These are phyloP conservation scores for Phenganax stokvisi DNA, from an alignment of 92 coral and sea anemone species.

Conservation along the genomic window DNA sequence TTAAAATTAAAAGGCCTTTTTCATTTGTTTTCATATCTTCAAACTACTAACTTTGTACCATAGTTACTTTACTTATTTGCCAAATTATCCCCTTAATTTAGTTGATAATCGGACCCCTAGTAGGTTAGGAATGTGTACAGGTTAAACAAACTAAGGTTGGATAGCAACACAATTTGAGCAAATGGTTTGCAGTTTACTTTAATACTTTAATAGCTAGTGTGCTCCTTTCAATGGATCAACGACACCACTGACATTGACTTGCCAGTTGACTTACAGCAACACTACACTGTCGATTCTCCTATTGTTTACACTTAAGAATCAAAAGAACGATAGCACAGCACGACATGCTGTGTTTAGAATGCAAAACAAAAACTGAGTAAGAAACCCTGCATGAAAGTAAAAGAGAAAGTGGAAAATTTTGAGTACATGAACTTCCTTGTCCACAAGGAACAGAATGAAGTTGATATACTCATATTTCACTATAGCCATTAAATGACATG, in stretches of 20 bases:
- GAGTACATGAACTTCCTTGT: not conserved
- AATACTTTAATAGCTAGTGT: not conserved
- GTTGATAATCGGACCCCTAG: not conserved
- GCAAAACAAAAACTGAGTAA: not conserved
- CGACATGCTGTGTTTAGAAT: conserved; percentile 1
- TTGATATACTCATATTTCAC: too few species aligned
- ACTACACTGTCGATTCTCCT: too few species aligned
- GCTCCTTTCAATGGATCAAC: not conserved
- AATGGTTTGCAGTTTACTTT: not conserved
- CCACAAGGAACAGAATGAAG: not conserved
- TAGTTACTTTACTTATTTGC: too few species aligned
- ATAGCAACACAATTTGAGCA: not conserved
- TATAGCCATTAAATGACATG: too few species aligned
- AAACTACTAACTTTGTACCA: too few species aligned
- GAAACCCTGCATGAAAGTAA: conserved; percentile 2
- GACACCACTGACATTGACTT: too few species aligned
- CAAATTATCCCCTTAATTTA: not conserved
- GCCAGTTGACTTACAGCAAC: too few species aligned
- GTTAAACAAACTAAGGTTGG: not conserved
- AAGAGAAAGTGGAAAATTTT: not conserved
- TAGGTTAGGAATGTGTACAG: not conserved
- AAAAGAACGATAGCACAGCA: not conserved
- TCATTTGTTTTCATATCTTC: not conserved
- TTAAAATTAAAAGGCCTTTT: not conserved
- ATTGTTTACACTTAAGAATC: not conserved